phyloP scores from a whole-genome alignment of 64 coral and sea anemone species.

The Stylophora pistillata region DNA sequence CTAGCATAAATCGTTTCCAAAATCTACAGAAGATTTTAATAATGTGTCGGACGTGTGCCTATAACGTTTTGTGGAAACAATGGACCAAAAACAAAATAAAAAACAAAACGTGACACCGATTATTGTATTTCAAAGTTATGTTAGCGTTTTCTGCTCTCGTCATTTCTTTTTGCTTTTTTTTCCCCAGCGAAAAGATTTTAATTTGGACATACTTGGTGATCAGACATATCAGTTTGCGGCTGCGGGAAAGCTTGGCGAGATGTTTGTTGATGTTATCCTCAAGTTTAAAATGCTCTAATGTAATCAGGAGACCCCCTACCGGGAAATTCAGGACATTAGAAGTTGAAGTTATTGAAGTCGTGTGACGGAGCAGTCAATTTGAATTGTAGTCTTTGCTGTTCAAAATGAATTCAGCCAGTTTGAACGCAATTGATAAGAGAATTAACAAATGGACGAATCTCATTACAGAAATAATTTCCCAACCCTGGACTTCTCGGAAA shows the following conservation, averaged over 20 bases:
- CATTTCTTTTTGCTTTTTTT: background rate
- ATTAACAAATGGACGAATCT: background rate
- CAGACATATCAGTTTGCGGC: background rate
- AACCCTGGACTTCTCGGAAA: background rate
- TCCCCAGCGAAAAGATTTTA: background rate
- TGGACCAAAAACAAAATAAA: background rate
- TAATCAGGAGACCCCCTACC: background rate
- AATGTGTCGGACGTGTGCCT: background rate
- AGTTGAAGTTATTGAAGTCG: background rate
- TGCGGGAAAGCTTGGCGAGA: background rate
- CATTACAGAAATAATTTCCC: background rate
- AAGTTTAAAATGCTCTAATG: background rate
- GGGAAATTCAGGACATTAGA: background rate
- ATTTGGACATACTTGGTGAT: background rate
- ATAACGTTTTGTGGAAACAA: background rate
- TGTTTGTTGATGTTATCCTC: no score
- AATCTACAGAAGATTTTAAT: background rate
- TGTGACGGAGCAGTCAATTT: background rate
- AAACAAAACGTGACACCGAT: background rate
- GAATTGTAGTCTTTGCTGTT: constrained; percentile 14
- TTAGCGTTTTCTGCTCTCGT: background rate
- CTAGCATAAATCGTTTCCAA: constrained; percentile 26
- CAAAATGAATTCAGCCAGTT: background rate
- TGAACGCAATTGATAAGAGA: background rate
- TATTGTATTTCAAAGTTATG: background rate